Base-by-base conservation (phyloP, 2,888 invertebrate genomes). In the Ferrisia virgata region DNA sequence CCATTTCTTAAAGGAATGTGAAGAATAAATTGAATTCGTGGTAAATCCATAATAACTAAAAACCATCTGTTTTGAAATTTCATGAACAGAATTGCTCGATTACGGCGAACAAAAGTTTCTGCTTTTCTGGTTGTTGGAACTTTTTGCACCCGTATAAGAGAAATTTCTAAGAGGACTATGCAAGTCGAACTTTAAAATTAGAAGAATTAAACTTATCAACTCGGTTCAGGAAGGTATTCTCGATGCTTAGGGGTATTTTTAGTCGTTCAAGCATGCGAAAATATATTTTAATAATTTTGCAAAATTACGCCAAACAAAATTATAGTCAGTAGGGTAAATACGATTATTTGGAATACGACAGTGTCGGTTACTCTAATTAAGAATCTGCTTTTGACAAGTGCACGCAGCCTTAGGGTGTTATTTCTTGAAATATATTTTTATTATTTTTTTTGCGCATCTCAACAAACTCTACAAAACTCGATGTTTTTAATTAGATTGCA, bases 401-500 rank as follows among this genome's bases (percentile, higher is more conserved):
- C 36, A 36, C n/a, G 18, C 25, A 64, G 64, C 64, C 64, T 64
- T 64, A 64, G 64, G 64, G 28, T 64, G 31, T 64, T 64, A 64
- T 64, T 64, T 76, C 72, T 76, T 36, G 36, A 76, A 76, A 76
- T 76, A 36, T 28, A 31, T 28, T 64, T 28, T 39, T 39, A n/a
- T n/a, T 31, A 31, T 31, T 64, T 64, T 64, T 64, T 64, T 53
- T 53, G 8, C 8, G 18, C 28, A 64, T 64, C 18, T 2, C 18
- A 53, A 53, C 18, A 18, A 53, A 9, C 28, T 28, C 36, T 76
- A 36, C 8, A 2, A 36, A 76, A 76, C 72, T 76, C 36, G 2
- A 18, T 76, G 64, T 64, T 64, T n/a, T 64, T 64, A 64, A 76
- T 76, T 33, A 72, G 83, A 18, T 85, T 69, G 28, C 85, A 85